Conservation (phyloP, 1,140 invertebrate genomes). For the Venustaconcha ellipsiformis region DNA sequence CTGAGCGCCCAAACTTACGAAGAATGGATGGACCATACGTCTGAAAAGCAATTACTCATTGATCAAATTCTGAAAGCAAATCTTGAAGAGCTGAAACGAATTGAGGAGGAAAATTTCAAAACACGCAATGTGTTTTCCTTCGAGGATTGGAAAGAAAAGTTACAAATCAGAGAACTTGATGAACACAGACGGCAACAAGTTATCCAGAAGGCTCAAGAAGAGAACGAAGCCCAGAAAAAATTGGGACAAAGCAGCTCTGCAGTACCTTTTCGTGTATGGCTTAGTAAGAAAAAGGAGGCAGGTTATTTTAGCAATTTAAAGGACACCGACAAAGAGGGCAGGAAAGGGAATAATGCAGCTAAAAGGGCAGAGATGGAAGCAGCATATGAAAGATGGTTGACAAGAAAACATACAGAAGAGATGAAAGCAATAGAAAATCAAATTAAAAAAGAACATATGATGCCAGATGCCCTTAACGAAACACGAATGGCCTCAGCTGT, state of each 20-base stretch:
- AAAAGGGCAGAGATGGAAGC: background rate
- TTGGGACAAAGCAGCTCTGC: constrained; percentile 14
- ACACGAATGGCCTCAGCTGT: too few relatives aligned
- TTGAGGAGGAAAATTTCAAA: constrained; percentile 40
- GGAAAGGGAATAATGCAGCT: background rate
- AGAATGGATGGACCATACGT: constrained; percentile 52
- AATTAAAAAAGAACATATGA: too few relatives aligned
- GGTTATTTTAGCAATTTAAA: background rate
- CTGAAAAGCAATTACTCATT: constrained; percentile 46
- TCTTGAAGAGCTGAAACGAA: constrained; percentile 34
- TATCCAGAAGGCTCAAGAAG: constrained; percentile 24
- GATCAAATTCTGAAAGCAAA: constrained; percentile 47
- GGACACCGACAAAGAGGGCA: background rate
- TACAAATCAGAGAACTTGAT: constrained; percentile 17
- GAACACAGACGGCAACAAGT: constrained; percentile 33
- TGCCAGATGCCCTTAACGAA: too few relatives aligned
- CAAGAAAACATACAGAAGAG: constrained; percentile 13
- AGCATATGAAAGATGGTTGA: constrained; percentile 16
- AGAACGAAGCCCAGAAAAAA: constrained; percentile 19
- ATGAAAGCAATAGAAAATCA: too few relatives aligned
- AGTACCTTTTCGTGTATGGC: constrained; percentile 34
- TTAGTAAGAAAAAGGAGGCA: constrained; percentile 21
- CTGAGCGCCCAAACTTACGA: constrained; percentile 51
- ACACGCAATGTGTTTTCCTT: constrained; percentile 31
- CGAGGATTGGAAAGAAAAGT: constrained; percentile 35